Base-by-base conservation (phyloP, 2,888 invertebrate genomes). In the Pseudanteris insignis region DNA sequence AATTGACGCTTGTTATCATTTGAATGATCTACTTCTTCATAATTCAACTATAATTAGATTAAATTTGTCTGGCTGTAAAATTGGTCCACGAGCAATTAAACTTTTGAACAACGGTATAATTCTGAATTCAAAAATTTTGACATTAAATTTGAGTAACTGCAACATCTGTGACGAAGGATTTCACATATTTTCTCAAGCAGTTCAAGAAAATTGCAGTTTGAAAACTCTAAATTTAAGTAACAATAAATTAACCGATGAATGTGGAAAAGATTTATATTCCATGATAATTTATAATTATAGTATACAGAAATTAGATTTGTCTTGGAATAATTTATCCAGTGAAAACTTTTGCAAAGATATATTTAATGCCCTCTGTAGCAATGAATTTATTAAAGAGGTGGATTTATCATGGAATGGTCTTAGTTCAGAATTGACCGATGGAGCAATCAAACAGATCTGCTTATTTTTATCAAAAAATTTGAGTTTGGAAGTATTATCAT, bases 331-430 rank as follows among this genome's bases (percentile, higher is more conserved):
- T 14, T 41, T 63, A 10, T 40, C 32, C 1, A 15, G 13, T 30
- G 51, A 32, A 40, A 25, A 15, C 2, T 9, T 24, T 38, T 78
- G 79, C 63, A 80, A 75, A 60, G 71, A 58, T 43, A 63, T 84
- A 13, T 77, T 79, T 47, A 66, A 66, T 25, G 81, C 76, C 2
- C 66, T 84, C 2, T 24, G 47, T 1, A 63, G 69, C 15, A 82
- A 80, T 67, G 65, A 66, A 18, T 11, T 0, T 29, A 13, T 50
- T 1, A 50, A 33, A 28, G 38, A 51, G 5, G 14, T 58, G n/a
- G 50, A 58, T 34, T 24, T 58, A 25, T 50, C 58, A 9, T 84
- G 84, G 83, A 84, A 84, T 69, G 81, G 78, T 6, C 76, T 84
- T 21, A 72, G 72, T 6, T 65, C 72, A 7, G 70, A 71, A 36